Conservation (phyloP, 1,140 invertebrate genomes). For the Schmidtea mediterranea region DNA sequence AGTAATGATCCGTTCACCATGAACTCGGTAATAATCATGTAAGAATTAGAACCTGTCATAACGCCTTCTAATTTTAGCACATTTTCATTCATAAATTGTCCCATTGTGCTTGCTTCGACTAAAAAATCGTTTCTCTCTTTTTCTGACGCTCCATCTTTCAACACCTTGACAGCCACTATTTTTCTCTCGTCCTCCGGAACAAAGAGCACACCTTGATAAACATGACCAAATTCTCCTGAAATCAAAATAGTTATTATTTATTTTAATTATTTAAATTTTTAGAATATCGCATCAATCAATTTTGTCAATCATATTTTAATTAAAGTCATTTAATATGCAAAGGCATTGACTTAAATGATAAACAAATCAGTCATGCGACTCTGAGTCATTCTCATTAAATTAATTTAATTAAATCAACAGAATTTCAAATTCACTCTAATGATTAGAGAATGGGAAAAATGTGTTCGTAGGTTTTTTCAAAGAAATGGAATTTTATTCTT, state of each 20-base stretch:
- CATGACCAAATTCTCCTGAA: constrained; percentile 75
- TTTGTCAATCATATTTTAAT: too few species aligned
- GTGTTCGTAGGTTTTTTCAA: too few species aligned
- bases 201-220: constrained; percentile 61
- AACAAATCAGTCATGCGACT: too few species aligned
- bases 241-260: neutral
- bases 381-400: too few species aligned
- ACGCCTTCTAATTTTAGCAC: constrained; percentile 96
- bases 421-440: too few species aligned
- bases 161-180: constrained; percentile 75
- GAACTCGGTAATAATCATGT: constrained; percentile 98
- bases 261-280: too few species aligned
- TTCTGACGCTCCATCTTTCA: constrained; percentile 76
- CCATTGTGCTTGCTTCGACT: constrained; percentile 93
- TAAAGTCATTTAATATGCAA: too few species aligned
- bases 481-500: too few species aligned
- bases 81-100: constrained; percentile 98
- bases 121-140: constrained; percentile 83
- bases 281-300: too few species aligned
- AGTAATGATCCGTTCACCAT: constrained; percentile 98
- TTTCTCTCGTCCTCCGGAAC: constrained; percentile 12
- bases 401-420: too few species aligned
- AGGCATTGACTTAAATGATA: too few species aligned
- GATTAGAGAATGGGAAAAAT: too few species aligned
- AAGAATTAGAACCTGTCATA: constrained; percentile 86